Evolutionary conservation across 2,888 invertebrate species (phyloP).

Genomic region (Acrocyrtus sp.): DNA sequence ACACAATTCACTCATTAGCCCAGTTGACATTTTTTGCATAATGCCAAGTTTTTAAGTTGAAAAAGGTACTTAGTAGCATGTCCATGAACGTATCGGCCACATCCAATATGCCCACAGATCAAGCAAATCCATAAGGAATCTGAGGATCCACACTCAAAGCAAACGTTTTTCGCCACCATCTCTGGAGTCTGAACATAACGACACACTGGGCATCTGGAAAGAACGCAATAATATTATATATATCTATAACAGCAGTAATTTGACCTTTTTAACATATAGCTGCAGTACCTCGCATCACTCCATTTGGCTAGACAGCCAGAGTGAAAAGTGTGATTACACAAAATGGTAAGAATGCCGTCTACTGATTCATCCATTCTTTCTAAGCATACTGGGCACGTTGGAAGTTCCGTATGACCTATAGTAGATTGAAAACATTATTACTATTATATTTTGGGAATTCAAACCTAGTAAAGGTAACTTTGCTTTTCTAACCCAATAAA

Average conservation of each 20-base stretch:
- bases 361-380: slow-evolving; percentile 99
- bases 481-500: slow-evolving; percentile 57
- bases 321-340: slow-evolving; percentile 99
- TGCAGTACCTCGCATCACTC: slow-evolving; percentile 80
- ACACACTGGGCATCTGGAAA: slow-evolving; percentile 92
- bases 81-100: slow-evolving; percentile 89
- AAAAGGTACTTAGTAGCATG: slow-evolving; percentile 81
- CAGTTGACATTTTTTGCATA: slow-evolving; percentile 9
- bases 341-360: slow-evolving; percentile 94
- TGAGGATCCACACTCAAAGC: slow-evolving; percentile 75
- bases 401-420: slow-evolving; percentile 90
- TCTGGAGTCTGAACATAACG: slow-evolving; percentile 89
- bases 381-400: slow-evolving; percentile 95
- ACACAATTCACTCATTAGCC: no score
- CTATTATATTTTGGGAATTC: neutral
- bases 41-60: no score
- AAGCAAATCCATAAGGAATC: slow-evolving; percentile 98
- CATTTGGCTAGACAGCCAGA: slow-evolving; percentile 94
- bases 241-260: neutral
- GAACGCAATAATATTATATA: no score
- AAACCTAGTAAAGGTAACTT: neutral
- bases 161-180: slow-evolving; percentile 76
- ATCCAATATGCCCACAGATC: slow-evolving; percentile 98
- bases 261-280: neutral
- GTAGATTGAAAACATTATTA: slow-evolving; percentile 65